These are phyloP conservation scores for Lochmaea capreae DNA, from an alignment of 2,888 invertebrate genomes.

Conservation along the genomic window DNA sequence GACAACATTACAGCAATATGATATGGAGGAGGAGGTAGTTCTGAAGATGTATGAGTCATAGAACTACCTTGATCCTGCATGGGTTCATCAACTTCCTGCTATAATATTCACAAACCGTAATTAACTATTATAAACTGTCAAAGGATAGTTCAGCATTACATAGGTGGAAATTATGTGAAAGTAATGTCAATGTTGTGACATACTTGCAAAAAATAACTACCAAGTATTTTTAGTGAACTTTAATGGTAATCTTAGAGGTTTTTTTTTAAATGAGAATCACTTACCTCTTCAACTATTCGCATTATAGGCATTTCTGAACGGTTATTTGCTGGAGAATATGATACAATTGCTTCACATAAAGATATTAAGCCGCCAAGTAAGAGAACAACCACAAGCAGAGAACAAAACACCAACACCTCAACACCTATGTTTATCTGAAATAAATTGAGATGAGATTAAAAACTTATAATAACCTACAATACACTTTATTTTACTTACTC, in stretches of 20 bases:
- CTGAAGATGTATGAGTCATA: constrained; percentile 44
- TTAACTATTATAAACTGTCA: background rate
- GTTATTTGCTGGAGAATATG: constrained; percentile 51
- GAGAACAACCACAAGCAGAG: constrained; percentile 73
- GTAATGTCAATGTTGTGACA: no score
- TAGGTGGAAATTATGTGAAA: no score
- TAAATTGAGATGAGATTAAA: constrained; percentile 15
- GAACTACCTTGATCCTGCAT: constrained; percentile 46
- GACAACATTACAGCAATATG: constrained; percentile 81
- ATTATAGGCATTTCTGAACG: constrained; percentile 53
- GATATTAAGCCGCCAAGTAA: constrained; percentile 74
- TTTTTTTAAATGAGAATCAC: background rate
- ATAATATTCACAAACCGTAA: background rate
- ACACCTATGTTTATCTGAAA: constrained; percentile 57
- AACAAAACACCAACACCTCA: constrained; percentile 65
- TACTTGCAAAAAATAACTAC: no score
- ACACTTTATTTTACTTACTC: constrained; percentile 54
- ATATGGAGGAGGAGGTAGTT: constrained; percentile 81
- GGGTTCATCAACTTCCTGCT: constrained; percentile 41
- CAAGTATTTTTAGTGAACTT: no score
- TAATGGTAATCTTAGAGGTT: background rate
- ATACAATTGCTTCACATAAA: constrained; percentile 65
- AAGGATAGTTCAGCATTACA: no score
- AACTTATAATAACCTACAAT: background rate
- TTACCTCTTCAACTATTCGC: constrained; percentile 43